Percentiles rank a stretch among this genome's conserved stretches.
phyloP scores from a whole-genome alignment of 2,888 invertebrate genomes.

The Coronaproctus castanopsis region DNA sequence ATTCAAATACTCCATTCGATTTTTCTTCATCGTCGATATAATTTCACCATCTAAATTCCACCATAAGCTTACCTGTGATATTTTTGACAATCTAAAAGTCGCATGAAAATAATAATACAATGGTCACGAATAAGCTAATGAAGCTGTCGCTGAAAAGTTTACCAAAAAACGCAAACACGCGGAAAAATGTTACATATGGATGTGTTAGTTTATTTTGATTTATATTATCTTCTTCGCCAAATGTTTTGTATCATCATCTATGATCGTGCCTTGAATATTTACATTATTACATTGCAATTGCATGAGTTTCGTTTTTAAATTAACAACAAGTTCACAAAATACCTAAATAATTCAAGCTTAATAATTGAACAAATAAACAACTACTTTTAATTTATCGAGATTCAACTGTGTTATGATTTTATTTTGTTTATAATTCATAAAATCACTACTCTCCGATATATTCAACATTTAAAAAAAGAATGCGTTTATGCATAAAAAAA shows the following conservation, averaged over 20 bases:
- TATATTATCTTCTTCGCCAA: constrained; percentile 57
- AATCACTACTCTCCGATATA: too few species aligned
- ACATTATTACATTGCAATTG: too few species aligned
- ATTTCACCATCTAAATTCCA: constrained; percentile 98
- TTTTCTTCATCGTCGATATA: constrained; percentile 93
- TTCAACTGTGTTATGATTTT: too few species aligned
- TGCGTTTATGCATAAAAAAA: too few species aligned
- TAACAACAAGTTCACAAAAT: too few species aligned
- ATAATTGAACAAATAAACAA: too few species aligned
- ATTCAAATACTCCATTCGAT: constrained; percentile 96
- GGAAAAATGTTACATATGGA: constrained; percentile 79
- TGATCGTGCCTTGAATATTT: too few species aligned
- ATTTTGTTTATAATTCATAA: too few species aligned
- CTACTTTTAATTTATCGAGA: too few species aligned
- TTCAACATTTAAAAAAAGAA: too few species aligned
- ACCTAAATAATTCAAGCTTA: too few species aligned
- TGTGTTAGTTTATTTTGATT: constrained; percentile 33
- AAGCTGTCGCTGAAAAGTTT: constrained; percentile 78
- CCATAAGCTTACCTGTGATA: constrained; percentile 81
- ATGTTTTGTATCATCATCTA: constrained; percentile 65
- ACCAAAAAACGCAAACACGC: constrained; percentile 65
- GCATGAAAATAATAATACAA: constrained; percentile 75
- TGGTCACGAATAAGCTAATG: constrained; percentile 84
- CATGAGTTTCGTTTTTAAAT: too few species aligned
- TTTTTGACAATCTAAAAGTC: constrained; percentile 99